Evolutionary conservation across 2,888 invertebrate genomes (phyloP), one percentile per base, ranked within the genome.

Genomic region (Taenaris catops): DNA sequence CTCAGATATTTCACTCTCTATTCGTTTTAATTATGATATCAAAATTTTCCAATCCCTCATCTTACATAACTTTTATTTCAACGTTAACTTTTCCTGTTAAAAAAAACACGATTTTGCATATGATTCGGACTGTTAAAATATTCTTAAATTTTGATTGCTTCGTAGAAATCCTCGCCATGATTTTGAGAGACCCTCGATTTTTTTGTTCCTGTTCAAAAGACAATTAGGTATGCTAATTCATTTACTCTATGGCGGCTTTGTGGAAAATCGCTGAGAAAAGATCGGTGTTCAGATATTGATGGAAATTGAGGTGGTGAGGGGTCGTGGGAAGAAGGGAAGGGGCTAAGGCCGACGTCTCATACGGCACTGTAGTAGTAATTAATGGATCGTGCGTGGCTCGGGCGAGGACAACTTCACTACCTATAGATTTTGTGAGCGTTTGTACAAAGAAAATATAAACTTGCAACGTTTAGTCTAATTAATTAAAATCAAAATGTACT

Each of bases 161-260:
- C 63, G 60, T 62, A 68, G 63, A 73, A 75, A 72, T 72, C 64
- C 9, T 21, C 65, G 64, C 51, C 61, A 59, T 62, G 63, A 68
- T 63, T 55, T 51, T 49, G 61, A 66, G 60, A 57, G 58, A 51
- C 61, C 67, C 66, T 70, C 65, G 59, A 58, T 11, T 70, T 74
- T 78, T 78, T 74, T 73, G 67, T 71, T 69, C 61, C 58, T 64
- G 61, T 73, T 65, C 63, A 64, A 65, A 61, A 61, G 68, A 72
- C 81, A 83, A 79, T 83, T 79, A 80, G 64, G 69, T 73, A 81
- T 81, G 80, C 71, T 80, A 79, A 83, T 83, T 74, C 72, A 68
- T 70, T 75, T 73, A 72, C 70, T 74, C 73, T 73, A 69, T 71
- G 73, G 65, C 61, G 64, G 61, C 61, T 69, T 71, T 65, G 62